Conservation (phyloP, 2,797 vertebrate species). For the Serranus cabrilla region DNA sequence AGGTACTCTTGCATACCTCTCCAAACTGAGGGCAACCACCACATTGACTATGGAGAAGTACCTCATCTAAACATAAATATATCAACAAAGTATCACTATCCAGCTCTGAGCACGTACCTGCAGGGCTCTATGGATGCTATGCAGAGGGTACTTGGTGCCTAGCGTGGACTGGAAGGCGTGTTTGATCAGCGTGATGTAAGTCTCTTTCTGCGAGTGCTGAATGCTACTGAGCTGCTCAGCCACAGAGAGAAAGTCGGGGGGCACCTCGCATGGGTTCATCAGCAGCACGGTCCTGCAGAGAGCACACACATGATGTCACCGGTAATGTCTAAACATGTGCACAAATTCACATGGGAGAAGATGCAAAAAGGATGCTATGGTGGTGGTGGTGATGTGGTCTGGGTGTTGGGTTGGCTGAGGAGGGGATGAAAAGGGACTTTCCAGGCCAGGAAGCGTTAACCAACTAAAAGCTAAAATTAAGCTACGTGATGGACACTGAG, state of each 20-base stretch:
- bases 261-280: constrained; percentile 92
- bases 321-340: neutral
- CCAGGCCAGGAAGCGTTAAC: neutral
- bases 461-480: neutral
- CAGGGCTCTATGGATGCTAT: constrained; percentile 82
- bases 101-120: constrained; percentile 82
- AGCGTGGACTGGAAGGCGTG: constrained; percentile 93
- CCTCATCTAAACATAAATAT: too few species aligned
- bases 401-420: neutral
- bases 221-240: constrained; percentile 88
- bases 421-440: constrained; percentile 38
- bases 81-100: neutral
- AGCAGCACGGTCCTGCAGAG: constrained; percentile 91
- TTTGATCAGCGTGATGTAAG: constrained; percentile 88
- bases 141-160: constrained; percentile 87
- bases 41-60: too few species aligned
- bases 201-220: constrained; percentile 79
- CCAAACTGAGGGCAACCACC: too few species aligned
- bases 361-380: constrained; percentile 27
- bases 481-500: neutral
- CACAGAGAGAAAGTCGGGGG: constrained; percentile 90
- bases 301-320: constrained; percentile 31
- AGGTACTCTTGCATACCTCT: too few species aligned
- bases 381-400: neutral
- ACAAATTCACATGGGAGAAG: neutral